Conservation (phyloP, 2,113 vertebrate species). For the Ctenomys sociabilis region DNA sequence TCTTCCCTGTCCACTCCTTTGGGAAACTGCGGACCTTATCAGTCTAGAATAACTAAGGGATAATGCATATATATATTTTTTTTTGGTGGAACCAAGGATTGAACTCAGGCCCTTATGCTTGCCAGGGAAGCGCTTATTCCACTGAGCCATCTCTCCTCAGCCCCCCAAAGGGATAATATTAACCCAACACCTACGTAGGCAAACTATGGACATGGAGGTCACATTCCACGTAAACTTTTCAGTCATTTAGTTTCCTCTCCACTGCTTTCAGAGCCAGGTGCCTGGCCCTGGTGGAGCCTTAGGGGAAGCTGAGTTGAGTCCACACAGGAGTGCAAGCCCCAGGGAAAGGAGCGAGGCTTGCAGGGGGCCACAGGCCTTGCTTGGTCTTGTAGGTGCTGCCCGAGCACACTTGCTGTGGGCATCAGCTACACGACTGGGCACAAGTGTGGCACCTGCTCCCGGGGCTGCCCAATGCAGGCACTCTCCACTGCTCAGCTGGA, state of each 20-base stretch:
- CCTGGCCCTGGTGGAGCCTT: neutral
- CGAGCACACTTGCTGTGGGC: neutral
- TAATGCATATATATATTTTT: too few species aligned
- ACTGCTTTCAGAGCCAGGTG: neutral
- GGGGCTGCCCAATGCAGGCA: neutral
- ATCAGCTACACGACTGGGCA: too few species aligned
- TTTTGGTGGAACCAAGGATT: too few species aligned
- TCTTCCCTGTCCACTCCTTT: too few species aligned
- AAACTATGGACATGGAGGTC: fast-evolving
- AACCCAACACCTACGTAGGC: neutral
- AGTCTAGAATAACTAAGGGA: too few species aligned
- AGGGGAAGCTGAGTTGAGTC: neutral
- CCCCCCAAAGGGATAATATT: too few species aligned
- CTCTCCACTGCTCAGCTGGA: neutral
- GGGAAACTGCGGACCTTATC: too few species aligned
- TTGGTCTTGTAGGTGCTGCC: neutral
- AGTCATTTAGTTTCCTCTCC: fast-evolving
- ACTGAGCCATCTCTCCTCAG: too few species aligned
- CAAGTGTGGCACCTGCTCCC: neutral
- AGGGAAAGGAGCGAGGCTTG: too few species aligned
- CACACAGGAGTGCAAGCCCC: neutral
- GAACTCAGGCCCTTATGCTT: too few species aligned
- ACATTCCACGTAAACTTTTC: neutral
- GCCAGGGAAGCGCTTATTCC: too few species aligned
- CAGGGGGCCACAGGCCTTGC: neutral